Percentiles rank a stretch among this genome's conserved stretches.
Conservation (phyloP, 2,888 invertebrate genomes). For the Oscheius sp. region DNA sequence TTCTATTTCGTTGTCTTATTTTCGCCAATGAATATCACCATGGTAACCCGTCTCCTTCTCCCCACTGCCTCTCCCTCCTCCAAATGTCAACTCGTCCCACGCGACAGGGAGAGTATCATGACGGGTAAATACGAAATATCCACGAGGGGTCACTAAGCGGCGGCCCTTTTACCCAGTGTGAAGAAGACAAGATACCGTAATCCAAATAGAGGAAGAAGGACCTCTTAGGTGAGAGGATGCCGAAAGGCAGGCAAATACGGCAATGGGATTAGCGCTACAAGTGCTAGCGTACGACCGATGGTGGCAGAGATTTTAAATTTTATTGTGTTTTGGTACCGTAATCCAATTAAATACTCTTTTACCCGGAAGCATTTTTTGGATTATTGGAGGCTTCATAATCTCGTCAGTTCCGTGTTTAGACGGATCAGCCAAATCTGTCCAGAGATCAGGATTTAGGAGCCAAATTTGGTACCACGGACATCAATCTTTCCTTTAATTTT, state of each 20-base stretch:
- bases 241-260: constrained; percentile 28
- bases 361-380: no score
- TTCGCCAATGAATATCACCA: neutral
- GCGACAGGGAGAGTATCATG: constrained; percentile 15
- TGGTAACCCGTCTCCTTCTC: constrained; percentile 7
- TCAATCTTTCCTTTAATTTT: no score
- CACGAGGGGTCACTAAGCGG: constrained; percentile 24
- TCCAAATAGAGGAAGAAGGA: neutral
- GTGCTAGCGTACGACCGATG: constrained; percentile 10
- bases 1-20: neutral
- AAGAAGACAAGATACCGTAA: constrained; percentile 15
- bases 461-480: no score
- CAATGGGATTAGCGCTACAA: constrained; percentile 33
- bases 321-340: neutral
- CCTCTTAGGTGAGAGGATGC: constrained; percentile 11
- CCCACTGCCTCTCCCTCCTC: neutral
- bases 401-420: no score
- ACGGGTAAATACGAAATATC: constrained; percentile 7
- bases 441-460: no score
- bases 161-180: constrained; percentile 5
- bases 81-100: neutral
- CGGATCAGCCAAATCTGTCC: no score
- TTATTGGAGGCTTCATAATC: no score
- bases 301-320: neutral
- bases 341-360: no score